A percentile compares a stretch with the other conserved stretches of the same genome.
Evolutionary conservation across 2,113 vertebrate genomes (phyloP).

Genomic region (Sebastes fasciatus): DNA sequence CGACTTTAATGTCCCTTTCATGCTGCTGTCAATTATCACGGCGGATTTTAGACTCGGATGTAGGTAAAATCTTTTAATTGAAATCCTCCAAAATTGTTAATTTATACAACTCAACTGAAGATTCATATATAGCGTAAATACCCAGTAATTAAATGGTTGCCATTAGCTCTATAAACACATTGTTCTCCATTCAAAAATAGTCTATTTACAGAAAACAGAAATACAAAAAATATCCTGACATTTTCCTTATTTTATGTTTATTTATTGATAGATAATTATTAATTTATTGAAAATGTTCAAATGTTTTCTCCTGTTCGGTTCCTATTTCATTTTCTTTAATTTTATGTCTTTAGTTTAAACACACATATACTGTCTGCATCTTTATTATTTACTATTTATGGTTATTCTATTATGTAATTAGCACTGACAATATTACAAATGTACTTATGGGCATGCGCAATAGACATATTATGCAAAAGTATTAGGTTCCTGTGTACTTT

Average conservation of each 20-base stretch:
- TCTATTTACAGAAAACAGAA: not conserved
- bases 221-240: not conserved
- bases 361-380: not conserved
- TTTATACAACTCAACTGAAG: not conserved
- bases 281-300: too few relatives aligned
- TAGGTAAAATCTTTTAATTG: not conserved
- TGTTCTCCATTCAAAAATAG: not conserved
- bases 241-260: not conserved
- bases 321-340: not conserved
- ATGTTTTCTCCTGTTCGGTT: not conserved
- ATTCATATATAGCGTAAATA: not conserved
- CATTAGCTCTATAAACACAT: too few relatives aligned
- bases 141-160: not conserved
- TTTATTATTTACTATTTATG: not conserved
- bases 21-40: constrained; percentile 5
- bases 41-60: not conserved
- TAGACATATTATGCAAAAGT: too few relatives aligned
- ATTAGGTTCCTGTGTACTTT: not conserved
- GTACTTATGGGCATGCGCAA: not conserved
- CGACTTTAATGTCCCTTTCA: constrained; percentile 5
- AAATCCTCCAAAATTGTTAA: not conserved
- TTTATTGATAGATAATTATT: not conserved
- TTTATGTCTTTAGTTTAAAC: not conserved
- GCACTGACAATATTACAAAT: not conserved
- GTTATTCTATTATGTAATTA: not conserved